phyloP scores from a whole-genome alignment of 30 jellyfish, hydroid and myxozoan genomes.

The Sanderia malayensis region DNA sequence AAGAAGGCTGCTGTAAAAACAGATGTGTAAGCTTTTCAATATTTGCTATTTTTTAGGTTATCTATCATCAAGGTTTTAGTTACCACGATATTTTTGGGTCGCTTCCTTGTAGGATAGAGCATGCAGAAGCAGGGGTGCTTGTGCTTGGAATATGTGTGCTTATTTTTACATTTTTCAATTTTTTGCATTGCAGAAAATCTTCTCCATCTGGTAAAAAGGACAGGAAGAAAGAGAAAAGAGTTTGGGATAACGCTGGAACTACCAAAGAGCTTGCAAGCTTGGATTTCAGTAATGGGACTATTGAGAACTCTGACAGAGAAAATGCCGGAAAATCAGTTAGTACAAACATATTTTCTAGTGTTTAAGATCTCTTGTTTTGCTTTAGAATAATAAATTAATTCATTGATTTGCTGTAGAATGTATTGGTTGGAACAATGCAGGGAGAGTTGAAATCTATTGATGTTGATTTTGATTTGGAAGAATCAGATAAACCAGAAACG shows the following conservation, averaged over 20 bases:
- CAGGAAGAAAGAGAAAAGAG: constrained; percentile 67
- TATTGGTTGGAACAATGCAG: constrained; percentile 82
- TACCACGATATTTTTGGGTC: too few species aligned
- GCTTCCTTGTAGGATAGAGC: too few species aligned
- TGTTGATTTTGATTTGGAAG: constrained; percentile 60
- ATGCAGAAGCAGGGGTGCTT: too few species aligned
- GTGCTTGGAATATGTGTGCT: too few species aligned
- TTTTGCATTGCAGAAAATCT: constrained; percentile 22
- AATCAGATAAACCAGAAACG: constrained; percentile 28
- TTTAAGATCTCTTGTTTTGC: too few species aligned
- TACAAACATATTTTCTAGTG: too few species aligned
- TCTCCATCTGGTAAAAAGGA: constrained; percentile 73
- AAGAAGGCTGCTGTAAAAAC: constrained; percentile 51
- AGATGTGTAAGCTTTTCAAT: too few species aligned
- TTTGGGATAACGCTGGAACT: constrained; percentile 92
- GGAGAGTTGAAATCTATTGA: constrained; percentile 95
- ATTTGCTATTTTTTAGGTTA: too few species aligned
- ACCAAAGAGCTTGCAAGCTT: constrained; percentile 69
- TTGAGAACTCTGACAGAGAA: constrained; percentile 19
- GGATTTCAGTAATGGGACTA: constrained; percentile 63
- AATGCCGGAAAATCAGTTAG: constrained; percentile 71
- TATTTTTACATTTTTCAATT: too few species aligned
- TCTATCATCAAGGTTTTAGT: too few species aligned
- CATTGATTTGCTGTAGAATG: constrained; percentile 42
- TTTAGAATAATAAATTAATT: too few species aligned